Evolutionary conservation across 1,140 invertebrate species (phyloP).

Genomic region (Marisa cornuarietis): DNA sequence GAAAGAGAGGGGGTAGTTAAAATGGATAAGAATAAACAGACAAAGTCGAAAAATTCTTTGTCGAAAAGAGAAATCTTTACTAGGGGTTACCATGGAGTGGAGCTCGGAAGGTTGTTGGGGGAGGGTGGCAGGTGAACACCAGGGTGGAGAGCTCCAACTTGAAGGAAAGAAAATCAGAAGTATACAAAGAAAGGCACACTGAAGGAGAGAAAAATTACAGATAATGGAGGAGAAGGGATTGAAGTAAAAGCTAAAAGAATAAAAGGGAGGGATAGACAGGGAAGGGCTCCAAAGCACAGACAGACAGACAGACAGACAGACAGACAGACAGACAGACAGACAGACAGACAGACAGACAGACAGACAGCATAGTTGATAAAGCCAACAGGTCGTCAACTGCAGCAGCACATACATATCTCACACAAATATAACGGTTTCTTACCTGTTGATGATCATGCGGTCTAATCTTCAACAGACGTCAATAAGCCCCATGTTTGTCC

Average conservation of each 20-base stretch:
- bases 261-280: neutral
- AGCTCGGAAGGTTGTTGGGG: too few relatives aligned
- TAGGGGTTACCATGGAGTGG: too few relatives aligned
- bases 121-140: too few relatives aligned
- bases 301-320: slow-evolving; percentile 1
- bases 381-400: neutral
- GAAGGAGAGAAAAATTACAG: neutral
- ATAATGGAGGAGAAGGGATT: neutral
- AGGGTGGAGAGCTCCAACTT: too few relatives aligned
- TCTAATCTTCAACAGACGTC: neutral
- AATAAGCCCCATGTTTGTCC: neutral
- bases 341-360: neutral
- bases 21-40: too few relatives aligned
- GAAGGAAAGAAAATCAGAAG: too few relatives aligned
- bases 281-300: neutral
- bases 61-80: too few relatives aligned
- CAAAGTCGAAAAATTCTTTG: too few relatives aligned
- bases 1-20: neutral
- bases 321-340: neutral
- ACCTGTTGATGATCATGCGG: neutral
- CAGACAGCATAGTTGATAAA: neutral
- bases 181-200: too few relatives aligned
- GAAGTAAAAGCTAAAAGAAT: neutral
- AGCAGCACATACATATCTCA: neutral
- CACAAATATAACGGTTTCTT: neutral